phyloP scores from a whole-genome alignment of 2,113 vertebrate species.

The Narcine bancroftii region DNA sequence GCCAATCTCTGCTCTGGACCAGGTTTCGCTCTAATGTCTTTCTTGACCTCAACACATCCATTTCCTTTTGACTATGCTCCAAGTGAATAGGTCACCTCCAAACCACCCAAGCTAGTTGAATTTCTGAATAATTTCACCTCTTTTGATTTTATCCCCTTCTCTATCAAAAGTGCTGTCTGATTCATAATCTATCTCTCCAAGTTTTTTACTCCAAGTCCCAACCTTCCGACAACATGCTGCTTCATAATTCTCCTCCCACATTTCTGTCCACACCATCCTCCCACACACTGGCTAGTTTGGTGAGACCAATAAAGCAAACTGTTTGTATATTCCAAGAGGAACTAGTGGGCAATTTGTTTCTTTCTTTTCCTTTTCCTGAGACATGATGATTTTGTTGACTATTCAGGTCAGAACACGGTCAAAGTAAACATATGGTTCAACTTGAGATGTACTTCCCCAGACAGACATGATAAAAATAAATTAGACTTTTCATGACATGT shows the following conservation, averaged over 20 bases:
- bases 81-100: neutral
- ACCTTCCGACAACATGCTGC: neutral
- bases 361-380: neutral
- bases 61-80: neutral
- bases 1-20: neutral
- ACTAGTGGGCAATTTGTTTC: neutral
- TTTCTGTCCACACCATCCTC: neutral
- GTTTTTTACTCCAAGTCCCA: neutral
- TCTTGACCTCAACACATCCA: neutral
- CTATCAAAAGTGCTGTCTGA: neutral
- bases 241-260: neutral
- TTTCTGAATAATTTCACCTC: neutral
- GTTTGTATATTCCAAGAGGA: neutral
- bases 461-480: neutral
- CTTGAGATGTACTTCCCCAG: neutral
- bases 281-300: neutral
- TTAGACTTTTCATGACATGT: neutral
- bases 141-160: neutral
- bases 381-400: neutral
- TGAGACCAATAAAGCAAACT: neutral
- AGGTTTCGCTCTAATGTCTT: neutral
- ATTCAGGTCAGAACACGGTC: neutral
- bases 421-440: neutral
- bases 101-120: neutral
- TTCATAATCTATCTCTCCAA: neutral